Conservation (phyloP, 1,140 invertebrate species). For the Eumaeus atala region DNA sequence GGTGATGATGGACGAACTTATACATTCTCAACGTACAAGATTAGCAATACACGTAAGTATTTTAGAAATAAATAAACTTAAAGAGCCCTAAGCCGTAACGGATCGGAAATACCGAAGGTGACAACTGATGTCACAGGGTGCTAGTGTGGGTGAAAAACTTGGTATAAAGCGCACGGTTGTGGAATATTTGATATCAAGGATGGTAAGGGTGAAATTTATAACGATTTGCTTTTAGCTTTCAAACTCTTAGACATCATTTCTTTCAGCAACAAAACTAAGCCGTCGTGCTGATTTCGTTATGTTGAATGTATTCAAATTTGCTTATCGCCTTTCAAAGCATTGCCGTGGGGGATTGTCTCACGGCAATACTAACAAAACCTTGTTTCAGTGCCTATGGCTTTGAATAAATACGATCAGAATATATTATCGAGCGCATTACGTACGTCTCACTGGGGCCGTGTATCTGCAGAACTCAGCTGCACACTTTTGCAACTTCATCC, state of each 20-base stretch:
- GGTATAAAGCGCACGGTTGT: no score
- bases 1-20: no score
- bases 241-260: neutral
- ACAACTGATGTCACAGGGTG: no score
- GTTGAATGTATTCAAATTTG: constrained; percentile 20
- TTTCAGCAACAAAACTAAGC: constrained; percentile 1
- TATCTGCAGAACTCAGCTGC: constrained; percentile 51
- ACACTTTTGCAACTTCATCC: constrained; percentile 54
- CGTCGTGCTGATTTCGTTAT: neutral
- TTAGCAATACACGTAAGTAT: no score
- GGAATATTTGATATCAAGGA: no score
- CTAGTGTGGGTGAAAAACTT: no score
- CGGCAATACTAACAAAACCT: constrained; percentile 50
- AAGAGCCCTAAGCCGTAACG: no score
- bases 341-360: constrained; percentile 48
- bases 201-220: no score
- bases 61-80: no score
- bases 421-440: constrained; percentile 65
- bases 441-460: constrained; percentile 54
- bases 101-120: no score
- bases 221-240: neutral
- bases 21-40: no score
- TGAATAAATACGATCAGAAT: constrained; percentile 65
- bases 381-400: constrained; percentile 55
- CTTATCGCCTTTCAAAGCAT: constrained; percentile 38